Evolutionary conservation across 2,888 invertebrate species (phyloP).

Genomic region (Diaperis boleti): DNA sequence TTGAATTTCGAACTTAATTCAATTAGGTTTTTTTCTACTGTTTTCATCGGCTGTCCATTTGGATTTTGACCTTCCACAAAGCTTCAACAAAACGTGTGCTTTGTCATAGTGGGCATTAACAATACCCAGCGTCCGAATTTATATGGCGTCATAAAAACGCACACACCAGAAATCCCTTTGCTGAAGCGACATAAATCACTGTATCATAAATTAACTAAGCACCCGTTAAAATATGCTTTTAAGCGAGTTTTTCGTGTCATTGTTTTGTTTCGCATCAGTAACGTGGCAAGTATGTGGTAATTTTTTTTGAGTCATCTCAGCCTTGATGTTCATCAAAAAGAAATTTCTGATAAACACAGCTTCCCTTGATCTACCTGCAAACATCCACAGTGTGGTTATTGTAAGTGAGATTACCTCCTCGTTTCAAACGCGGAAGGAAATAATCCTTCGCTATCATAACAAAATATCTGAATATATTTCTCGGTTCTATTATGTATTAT

Average conservation of each 20-base stretch:
- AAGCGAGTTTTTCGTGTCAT: slow-evolving; percentile 14
- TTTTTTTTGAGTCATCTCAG: slow-evolving; percentile 8
- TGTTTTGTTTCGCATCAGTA: slow-evolving; percentile 25
- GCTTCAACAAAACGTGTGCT: not conserved
- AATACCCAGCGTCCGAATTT: slow-evolving; percentile 17
- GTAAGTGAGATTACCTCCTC: not conserved
- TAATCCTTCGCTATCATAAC: slow-evolving; percentile 3
- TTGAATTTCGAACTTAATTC: too few relatives aligned
- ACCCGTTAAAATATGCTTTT: slow-evolving; percentile 22
- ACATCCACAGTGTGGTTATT: not conserved
- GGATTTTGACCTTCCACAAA: too few relatives aligned
- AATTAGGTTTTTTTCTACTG: too few relatives aligned
- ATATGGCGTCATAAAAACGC: slow-evolving; percentile 21
- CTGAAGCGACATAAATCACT: slow-evolving; percentile 23
- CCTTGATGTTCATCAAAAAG: slow-evolving; percentile 10
- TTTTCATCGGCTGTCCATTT: too few relatives aligned
- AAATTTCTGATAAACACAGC: not conserved
- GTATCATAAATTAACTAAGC: slow-evolving; percentile 29
- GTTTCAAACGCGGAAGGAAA: slow-evolving; percentile 15
- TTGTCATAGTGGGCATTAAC: not conserved
- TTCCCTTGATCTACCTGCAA: not conserved
- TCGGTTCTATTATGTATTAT: not conserved
- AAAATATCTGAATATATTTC: slow-evolving; percentile 13
- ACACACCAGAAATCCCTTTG: slow-evolving; percentile 32
- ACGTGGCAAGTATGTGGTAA: slow-evolving; percentile 5